Base-by-base conservation (phyloP, 1,140 invertebrate genomes). In the Drosophila sulfurigaster region DNA sequence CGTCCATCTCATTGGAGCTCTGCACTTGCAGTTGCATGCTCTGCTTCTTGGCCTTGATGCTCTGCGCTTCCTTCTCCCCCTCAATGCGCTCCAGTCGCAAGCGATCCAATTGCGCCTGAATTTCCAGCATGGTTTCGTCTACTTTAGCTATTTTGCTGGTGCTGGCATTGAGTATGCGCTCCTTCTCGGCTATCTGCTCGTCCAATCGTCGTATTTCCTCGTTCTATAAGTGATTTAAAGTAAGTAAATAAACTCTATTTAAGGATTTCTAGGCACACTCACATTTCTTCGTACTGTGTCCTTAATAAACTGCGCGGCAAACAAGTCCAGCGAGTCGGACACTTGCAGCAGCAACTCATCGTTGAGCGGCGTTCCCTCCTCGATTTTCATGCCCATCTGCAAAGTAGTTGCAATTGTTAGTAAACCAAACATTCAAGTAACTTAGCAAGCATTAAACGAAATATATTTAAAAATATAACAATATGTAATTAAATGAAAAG, bases 101-200 rank as follows among this genome's bases (percentile, higher is more conserved):
- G 4, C 93, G 93, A 16, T 94, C 93, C 48, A 96, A 90, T 87
- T 96, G 94, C 3, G 93, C 92, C 82, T 96, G 95, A 30, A 96
- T 85, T 30, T 94, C 94, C 38, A 94, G 93, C 59, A 96, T 89
- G 86, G 96, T 95, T 78, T 95, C 89, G 58, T 92, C 89, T 4
- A 92, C 78, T 77, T 91, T 74, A 7, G 91, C 91, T 48, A 92
- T 93, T 75, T 94, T 94, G 88, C 93, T 83, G 35, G 92, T 89
- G 83, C 91, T 91, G 1, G 77, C 87, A 70, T 92, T 89, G 5
- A 92, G 76, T 52, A 92, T 85, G 28, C 66, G 71, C 46, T 92
- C 92, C 48, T 92, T 92, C 59, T 91, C 89, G 1, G 77, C 79
- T 1, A 92, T 89, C 66, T 92, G 76, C n/a, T 91, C 81, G 54